These are phyloP conservation scores for Bugula neritina DNA, from an alignment of 2,888 invertebrate genomes.

Conservation along the genomic window DNA sequence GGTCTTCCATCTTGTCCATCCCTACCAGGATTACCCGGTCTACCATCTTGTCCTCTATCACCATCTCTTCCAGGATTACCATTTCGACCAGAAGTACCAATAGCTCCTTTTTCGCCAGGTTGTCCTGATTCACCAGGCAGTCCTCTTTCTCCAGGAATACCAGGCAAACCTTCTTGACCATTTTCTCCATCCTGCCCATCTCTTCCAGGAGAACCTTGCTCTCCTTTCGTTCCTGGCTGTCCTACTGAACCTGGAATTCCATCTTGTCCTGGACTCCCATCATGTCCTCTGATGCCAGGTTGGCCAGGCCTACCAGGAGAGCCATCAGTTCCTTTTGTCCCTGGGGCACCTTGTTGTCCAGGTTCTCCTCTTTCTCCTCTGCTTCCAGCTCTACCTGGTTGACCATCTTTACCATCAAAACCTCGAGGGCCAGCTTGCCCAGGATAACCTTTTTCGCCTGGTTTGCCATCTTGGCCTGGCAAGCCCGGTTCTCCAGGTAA, in stretches of 20 bases:
- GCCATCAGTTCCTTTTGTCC: background rate
- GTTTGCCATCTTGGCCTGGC: conserved; percentile 17
- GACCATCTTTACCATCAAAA: background rate
- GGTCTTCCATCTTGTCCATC: conserved; percentile 26
- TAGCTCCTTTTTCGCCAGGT: conserved; percentile 6
- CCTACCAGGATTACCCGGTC: background rate
- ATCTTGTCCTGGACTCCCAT: background rate
- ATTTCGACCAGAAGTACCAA: background rate
- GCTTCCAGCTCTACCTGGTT: conserved; percentile 3
- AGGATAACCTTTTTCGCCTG: background rate
- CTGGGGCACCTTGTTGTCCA: conserved; percentile 21
- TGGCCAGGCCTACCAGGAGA: conserved; percentile 26
- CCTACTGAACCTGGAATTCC: conserved; percentile 1
- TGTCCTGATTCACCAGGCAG: conserved; percentile 26
- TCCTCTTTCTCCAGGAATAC: conserved; percentile 15
- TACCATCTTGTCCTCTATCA: background rate
- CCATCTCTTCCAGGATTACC: conserved; percentile 28
- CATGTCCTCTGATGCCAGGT: background rate
- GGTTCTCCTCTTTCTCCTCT: conserved; percentile 27
- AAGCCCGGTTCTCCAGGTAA: conserved; percentile 1
- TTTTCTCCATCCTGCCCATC: background rate
- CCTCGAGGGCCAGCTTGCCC: conserved; percentile 28
- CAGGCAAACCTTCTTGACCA: background rate
- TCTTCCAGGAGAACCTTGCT: conserved; percentile 9
- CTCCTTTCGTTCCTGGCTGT: conserved; percentile 16